Percentiles rank a stretch among this genome's conserved stretches.
Conservation (phyloP, 2,888 invertebrate species). For the Beris chalybata region DNA sequence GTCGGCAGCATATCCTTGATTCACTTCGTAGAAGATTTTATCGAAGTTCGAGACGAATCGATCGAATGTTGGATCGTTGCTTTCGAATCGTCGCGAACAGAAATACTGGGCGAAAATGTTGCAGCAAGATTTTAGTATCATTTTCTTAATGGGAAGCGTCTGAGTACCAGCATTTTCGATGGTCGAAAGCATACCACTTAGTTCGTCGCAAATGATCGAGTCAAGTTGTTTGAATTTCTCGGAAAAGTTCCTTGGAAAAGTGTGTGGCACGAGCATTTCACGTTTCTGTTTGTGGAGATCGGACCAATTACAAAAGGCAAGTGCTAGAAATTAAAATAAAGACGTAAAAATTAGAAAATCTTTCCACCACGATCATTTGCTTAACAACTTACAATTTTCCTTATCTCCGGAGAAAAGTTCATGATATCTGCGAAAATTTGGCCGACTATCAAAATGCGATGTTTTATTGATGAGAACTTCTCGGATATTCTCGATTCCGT, state of each 20-base stretch:
- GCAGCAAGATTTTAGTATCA: conserved; percentile 60
- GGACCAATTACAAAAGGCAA: conserved; percentile 73
- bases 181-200: conserved; percentile 49
- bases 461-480: conserved; percentile 63
- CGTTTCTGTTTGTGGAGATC: conserved; percentile 64
- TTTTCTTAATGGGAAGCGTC: conserved; percentile 54
- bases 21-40: conserved; percentile 68
- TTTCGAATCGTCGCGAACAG: conserved; percentile 59
- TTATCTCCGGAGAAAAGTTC: conserved; percentile 66
- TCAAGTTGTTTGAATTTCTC: conserved; percentile 59
- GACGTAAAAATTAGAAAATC: neutral
- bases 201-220: conserved; percentile 56
- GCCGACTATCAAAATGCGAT: conserved; percentile 65
- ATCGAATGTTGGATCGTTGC: conserved; percentile 54
- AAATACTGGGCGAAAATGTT: conserved; percentile 66
- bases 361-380: neutral
- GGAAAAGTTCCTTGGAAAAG: conserved; percentile 63
- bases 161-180: conserved; percentile 41
- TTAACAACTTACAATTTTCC: conserved; percentile 66
- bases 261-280: conserved; percentile 62
- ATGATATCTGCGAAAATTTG: conserved; percentile 65
- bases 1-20: conserved; percentile 68
- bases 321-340: conserved; percentile 54
- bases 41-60: conserved; percentile 63
- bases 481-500: conserved; percentile 62